phyloP scores from a whole-genome alignment of 2,113 vertebrate genomes.

The Pyxicephalus adspersus region DNA sequence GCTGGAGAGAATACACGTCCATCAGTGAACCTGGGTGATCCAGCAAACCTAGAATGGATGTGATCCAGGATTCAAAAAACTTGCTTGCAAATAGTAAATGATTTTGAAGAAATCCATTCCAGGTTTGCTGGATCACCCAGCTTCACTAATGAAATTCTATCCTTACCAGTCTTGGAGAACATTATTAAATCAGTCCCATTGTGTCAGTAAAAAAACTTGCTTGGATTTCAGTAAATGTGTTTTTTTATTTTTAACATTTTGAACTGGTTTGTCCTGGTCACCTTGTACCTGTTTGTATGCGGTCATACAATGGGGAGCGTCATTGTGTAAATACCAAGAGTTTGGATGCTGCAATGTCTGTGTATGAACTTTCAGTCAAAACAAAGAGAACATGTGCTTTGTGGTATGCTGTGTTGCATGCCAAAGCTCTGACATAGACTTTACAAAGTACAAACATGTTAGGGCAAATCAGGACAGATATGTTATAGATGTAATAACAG shows the following conservation, averaged over 20 bases:
- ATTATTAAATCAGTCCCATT: too few species aligned
- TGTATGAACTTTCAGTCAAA: background rate
- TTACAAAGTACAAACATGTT: background rate
- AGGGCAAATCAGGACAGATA: slow-evolving; percentile 2
- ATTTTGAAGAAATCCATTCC: too few species aligned
- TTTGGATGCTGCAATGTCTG: background rate
- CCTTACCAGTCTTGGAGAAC: too few species aligned
- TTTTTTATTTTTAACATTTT: background rate
- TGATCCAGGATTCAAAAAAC: too few species aligned
- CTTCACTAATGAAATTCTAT: too few species aligned
- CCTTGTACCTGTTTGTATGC: background rate
- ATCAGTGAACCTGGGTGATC: too few species aligned
- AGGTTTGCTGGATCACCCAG: too few species aligned
- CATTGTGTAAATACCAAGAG: background rate
- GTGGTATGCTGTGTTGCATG: background rate
- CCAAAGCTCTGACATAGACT: background rate
- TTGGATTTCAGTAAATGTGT: background rate
- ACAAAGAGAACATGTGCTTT: background rate
- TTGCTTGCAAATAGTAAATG: too few species aligned
- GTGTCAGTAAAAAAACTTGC: background rate
- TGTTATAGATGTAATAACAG: too few species aligned
- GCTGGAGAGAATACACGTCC: too few species aligned
- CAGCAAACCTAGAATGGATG: too few species aligned
- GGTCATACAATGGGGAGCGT: background rate
- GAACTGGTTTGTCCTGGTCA: background rate